Evolutionary conservation across 2,113 vertebrate species (phyloP).

Genomic region (Aphelocoma coerulescens): DNA sequence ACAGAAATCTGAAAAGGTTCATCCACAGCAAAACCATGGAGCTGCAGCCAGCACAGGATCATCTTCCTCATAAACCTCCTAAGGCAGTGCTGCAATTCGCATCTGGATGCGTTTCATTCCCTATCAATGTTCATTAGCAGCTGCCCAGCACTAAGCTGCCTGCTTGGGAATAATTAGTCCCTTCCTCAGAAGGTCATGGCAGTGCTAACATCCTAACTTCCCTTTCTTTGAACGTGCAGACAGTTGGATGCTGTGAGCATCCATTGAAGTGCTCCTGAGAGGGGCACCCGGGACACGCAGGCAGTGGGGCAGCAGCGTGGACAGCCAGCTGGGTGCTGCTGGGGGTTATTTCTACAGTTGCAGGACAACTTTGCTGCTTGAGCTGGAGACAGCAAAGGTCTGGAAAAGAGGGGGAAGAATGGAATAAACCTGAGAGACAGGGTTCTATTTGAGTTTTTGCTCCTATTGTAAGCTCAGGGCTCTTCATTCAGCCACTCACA

Average conservation of each 20-base stretch:
- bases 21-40: neutral
- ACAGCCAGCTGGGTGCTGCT: neutral
- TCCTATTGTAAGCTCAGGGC: neutral
- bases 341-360: neutral
- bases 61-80: neutral
- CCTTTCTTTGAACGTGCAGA: neutral
- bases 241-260: neutral
- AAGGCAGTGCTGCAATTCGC: neutral
- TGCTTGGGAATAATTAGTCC: slow-evolving; percentile 39
- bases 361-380: neutral
- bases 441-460: neutral
- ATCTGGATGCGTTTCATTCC: neutral
- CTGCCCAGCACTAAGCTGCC: slow-evolving; percentile 20
- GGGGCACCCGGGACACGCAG: neutral
- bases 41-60: neutral
- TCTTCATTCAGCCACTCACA: neutral
- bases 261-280: neutral
- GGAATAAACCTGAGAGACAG: neutral
- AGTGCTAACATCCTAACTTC: neutral
- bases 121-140: slow-evolving; percentile 37
- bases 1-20: neutral
- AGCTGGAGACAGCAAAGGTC: neutral
- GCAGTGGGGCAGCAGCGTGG: neutral
- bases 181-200: slow-evolving; percentile 23
- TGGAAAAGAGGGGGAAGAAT: neutral